Percentiles rank a stretch among this genome's conserved stretches.
phyloP scores from a whole-genome alignment of 2,888 invertebrate species.

The Chrysolina oricalcia region DNA sequence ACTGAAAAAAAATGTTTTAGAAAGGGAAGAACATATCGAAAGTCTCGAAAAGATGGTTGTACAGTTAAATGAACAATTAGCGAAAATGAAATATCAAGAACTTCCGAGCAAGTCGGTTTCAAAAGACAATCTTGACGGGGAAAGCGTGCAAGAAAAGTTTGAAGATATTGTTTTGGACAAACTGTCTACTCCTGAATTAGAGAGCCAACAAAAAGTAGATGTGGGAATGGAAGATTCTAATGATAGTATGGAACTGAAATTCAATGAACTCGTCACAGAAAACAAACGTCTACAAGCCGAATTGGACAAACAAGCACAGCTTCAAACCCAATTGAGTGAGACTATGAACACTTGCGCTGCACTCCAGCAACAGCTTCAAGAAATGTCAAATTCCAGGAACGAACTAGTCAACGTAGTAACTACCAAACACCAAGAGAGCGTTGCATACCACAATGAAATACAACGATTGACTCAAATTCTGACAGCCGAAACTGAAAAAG shows the following conservation, averaged over 20 bases:
- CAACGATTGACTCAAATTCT: slow-evolving; percentile 81
- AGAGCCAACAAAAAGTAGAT: not conserved
- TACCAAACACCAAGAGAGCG: slow-evolving; percentile 88
- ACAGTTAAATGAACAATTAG: slow-evolving; percentile 53
- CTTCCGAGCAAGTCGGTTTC: not conserved
- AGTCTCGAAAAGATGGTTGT: slow-evolving; percentile 43
- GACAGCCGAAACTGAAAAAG: slow-evolving; percentile 73
- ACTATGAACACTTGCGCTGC: slow-evolving; percentile 55
- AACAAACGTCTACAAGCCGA: slow-evolving; percentile 43
- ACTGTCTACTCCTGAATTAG: not conserved
- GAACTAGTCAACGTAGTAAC: slow-evolving; percentile 83
- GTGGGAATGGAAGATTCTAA: slow-evolving; percentile 44
- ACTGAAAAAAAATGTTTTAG: slow-evolving; percentile 34
- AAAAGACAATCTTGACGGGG: not conserved
- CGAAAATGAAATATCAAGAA: slow-evolving; percentile 46
- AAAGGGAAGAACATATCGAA: slow-evolving; percentile 46
- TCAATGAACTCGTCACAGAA: slow-evolving; percentile 34
- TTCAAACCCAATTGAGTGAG: slow-evolving; percentile 51
- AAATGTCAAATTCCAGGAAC: slow-evolving; percentile 76
- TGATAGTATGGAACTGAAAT: slow-evolving; percentile 34
- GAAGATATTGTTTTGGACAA: not conserved
- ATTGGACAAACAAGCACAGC: slow-evolving; percentile 39
- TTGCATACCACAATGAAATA: slow-evolving; percentile 89
- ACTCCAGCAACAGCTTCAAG: slow-evolving; percentile 63
- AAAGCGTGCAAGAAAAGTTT: not conserved